phyloP scores from a whole-genome alignment of 2,797 vertebrate species.

The Chelmon rostratus region DNA sequence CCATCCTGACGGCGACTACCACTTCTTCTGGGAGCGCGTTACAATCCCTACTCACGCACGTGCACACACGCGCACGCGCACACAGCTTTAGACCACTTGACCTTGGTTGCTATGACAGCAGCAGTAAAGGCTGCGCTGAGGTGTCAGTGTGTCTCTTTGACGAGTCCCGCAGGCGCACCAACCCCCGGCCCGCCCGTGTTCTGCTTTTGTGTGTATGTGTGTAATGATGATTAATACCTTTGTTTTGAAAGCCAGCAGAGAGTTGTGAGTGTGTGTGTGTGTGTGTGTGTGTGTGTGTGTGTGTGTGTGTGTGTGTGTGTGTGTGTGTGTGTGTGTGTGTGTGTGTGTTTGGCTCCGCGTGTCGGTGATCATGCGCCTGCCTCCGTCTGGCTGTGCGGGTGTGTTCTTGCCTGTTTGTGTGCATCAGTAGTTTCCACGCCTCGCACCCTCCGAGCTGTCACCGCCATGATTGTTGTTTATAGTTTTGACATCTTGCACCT shows the following conservation, averaged over 20 bases:
- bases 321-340: background rate
- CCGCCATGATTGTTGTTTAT: constrained; percentile 71
- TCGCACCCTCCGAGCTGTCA: constrained; percentile 65
- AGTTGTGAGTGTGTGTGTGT: constrained; percentile 36
- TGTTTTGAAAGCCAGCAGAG: constrained; percentile 84
- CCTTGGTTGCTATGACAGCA: constrained; percentile 86
- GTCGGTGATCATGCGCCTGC: constrained; percentile 18
- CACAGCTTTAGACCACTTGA: constrained; percentile 79
- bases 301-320: constrained; percentile 2
- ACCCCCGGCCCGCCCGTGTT: constrained; percentile 69
- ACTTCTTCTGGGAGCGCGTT: constrained; percentile 71
- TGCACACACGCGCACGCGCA: constrained; percentile 4
- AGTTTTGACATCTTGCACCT: constrained; percentile 74
- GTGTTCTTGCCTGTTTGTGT: constrained; percentile 47
- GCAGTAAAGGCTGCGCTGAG: constrained; percentile 73
- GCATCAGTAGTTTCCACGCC: constrained; percentile 59
- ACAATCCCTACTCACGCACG: constrained; percentile 51
- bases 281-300: background rate
- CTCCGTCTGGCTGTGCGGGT: constrained; percentile 27
- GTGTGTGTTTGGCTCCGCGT: constrained; percentile 6
- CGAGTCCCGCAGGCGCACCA: constrained; percentile 74
- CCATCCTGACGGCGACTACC: constrained; percentile 71
- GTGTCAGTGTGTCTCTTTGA: constrained; percentile 80
- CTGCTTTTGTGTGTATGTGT: constrained; percentile 71
- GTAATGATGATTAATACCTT: constrained; percentile 86